Percentiles rank a stretch among this genome's conserved stretches.
Conservation (phyloP, 2,113 vertebrate genomes). For the Spizaetus ornatus region DNA sequence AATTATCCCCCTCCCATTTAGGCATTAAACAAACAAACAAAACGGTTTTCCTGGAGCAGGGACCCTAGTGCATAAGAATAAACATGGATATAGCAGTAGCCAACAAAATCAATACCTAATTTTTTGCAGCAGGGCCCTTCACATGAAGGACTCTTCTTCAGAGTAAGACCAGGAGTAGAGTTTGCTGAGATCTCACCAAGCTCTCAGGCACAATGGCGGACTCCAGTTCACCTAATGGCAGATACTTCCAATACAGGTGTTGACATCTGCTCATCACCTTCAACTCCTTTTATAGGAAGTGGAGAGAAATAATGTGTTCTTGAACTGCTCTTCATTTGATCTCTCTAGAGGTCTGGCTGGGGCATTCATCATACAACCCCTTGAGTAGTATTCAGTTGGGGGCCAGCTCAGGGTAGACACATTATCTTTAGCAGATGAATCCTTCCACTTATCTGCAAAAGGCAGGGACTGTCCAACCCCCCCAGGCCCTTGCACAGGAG, state of each 20-base stretch:
- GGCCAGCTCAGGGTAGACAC: not conserved
- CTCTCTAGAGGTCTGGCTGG: not conserved
- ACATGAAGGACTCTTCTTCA: not conserved
- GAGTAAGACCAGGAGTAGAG: not conserved
- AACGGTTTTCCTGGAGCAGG: not conserved
- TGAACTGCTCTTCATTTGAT: not conserved
- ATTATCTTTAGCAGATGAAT: not conserved
- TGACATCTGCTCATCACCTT: not conserved
- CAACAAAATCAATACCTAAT: not conserved
- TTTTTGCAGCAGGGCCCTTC: not conserved
- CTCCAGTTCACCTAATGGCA: not conserved
- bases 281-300: not conserved
- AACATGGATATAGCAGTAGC: not conserved
- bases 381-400: not conserved
- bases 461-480: not conserved
- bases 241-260: not conserved
- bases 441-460: not conserved
- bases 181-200: not conserved
- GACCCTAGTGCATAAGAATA: not conserved
- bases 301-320: not conserved
- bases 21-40: not conserved
- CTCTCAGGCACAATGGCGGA: not conserved
- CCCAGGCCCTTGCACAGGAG: not conserved
- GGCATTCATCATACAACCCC: not conserved
- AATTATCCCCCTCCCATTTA: not conserved